Evolutionary conservation across 2,888 invertebrate genomes (phyloP), one percentile per base, ranked within the genome.

Genomic region (Crioceris asparagi): DNA sequence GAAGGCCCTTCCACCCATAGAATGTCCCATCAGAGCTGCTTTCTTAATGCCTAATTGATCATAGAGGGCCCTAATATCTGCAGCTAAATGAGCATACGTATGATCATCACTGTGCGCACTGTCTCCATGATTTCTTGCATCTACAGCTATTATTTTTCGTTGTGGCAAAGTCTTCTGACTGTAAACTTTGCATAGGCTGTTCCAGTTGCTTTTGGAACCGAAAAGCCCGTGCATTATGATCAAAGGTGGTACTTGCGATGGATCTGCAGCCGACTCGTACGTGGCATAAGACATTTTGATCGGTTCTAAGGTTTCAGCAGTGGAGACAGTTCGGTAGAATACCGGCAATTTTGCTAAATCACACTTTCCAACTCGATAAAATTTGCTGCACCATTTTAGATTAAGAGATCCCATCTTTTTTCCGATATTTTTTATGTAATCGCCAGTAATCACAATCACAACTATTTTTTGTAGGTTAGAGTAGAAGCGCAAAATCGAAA

Each of bases 111-210:
- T 68, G 59, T 93, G 92, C 1, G 85, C 82, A 56, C 93, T 93
- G 45, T 91, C 88, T 0, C 96, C 97, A 64, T 97, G 97, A 66
- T 97, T 96, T 57, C 96, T 72, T 4, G 86, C 83, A 66, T 97
- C 97, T 19, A 93, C 71, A 4, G 83, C 71, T 43, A 87, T 73
- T 0, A 91, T 68, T 75, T 78, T 66, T 71, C 84, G 60, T 72
- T 70, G 49, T 46, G 77, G 74, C 70, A 2, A 79, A 74, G 74
- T 79, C 36, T 70, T 71, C 42, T 73, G 72, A 41, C 53, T 51
- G 37, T 52, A 56, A 4, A 44, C 54, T 45, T 83, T 88, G 2
- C 83, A 79, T 11, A 92, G 62, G 23, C 78, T 74, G 49, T 81
- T 77, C 91, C 93, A 96, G 56, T 92, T 92, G 39, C 69, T 77